phyloP scores from a whole-genome alignment of 2,888 invertebrate genomes.

The Chironomus riparius region DNA sequence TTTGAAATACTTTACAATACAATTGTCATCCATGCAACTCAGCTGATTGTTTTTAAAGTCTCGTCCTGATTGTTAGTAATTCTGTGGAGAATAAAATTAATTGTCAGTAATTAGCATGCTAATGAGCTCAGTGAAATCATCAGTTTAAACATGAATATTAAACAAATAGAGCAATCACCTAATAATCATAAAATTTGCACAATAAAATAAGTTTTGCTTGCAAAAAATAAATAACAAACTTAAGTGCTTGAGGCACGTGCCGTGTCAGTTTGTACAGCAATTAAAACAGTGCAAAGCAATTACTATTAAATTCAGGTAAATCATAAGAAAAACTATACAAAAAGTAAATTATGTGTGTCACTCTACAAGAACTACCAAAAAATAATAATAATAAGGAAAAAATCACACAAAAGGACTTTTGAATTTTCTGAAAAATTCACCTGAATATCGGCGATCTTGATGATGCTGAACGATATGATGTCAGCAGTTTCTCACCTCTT shows the following conservation, averaged over 20 bases:
- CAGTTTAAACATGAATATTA: no score
- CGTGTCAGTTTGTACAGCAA: no score
- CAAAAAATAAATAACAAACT: no score
- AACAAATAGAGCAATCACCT: no score
- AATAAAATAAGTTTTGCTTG: no score
- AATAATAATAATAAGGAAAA: neutral
- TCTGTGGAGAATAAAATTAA: neutral
- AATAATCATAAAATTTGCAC: no score
- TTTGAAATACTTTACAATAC: neutral
- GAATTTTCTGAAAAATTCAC: slow-evolving; percentile 33
- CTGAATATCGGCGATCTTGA: slow-evolving; percentile 53
- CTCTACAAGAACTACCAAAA: neutral
- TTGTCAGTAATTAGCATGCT: neutral
- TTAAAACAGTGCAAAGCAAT: no score
- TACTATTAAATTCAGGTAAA: neutral
- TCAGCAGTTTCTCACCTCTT: slow-evolving; percentile 53
- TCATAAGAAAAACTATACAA: neutral
- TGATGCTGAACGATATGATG: slow-evolving; percentile 48
- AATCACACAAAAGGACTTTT: neutral
- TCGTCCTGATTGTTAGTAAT: slow-evolving; percentile 18
- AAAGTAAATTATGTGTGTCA: neutral
- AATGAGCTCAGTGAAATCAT: neutral
- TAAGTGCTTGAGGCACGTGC: no score
- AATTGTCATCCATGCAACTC: slow-evolving; percentile 3
- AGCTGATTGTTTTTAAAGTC: slow-evolving; percentile 21